phyloP scores from a whole-genome alignment of 1,140 invertebrate genomes.

The Dolichoris vasculosae region DNA sequence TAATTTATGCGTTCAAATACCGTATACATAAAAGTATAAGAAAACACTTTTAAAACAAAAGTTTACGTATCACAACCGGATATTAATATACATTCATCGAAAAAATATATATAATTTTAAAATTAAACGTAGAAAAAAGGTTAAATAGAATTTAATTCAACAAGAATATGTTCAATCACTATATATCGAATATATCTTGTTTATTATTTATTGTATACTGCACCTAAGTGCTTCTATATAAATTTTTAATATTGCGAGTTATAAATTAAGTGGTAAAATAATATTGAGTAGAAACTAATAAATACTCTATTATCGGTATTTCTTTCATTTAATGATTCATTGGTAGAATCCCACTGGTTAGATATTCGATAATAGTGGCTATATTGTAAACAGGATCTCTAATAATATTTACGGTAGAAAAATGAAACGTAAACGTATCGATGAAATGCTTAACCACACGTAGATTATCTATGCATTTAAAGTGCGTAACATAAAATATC shows the following conservation, averaged over 20 bases:
- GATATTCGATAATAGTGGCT: not conserved
- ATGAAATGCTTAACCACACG: not conserved
- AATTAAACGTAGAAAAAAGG: not conserved
- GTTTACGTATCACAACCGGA: not conserved
- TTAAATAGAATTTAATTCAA: not conserved
- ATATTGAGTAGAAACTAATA: not conserved
- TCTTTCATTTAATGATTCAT: not conserved
- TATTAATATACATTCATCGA: not conserved
- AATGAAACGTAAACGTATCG: not conserved
- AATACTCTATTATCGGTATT: constrained; percentile 1
- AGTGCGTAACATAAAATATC: not conserved
- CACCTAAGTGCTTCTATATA: not conserved
- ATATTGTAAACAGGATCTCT: not conserved
- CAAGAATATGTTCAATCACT: not conserved
- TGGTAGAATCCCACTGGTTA: not conserved
- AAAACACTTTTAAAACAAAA: not conserved
- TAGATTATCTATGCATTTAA: not conserved
- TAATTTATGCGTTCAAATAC: not conserved
- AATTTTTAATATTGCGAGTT: not conserved
- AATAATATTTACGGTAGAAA: not conserved
- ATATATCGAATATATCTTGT: not conserved
- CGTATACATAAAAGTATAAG: not conserved
- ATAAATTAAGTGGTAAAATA: not conserved
- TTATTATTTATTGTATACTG: not conserved
- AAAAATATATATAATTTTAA: not conserved